These are phyloP conservation scores for Serinus canaria DNA, from an alignment of 2,113 vertebrate species.

Conservation along the genomic window DNA sequence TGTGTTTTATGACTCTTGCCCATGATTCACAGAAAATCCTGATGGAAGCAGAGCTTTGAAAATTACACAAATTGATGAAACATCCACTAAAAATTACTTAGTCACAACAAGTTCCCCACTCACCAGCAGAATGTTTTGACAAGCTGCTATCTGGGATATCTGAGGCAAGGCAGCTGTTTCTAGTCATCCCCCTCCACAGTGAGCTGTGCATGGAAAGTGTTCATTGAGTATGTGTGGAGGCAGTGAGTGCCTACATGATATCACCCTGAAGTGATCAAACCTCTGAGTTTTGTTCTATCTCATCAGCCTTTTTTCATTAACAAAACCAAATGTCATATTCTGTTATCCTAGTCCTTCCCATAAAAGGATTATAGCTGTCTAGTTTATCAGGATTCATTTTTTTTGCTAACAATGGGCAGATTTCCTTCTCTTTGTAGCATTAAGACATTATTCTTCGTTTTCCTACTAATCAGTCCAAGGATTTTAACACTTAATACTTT, in stretches of 20 bases:
- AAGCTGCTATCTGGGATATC: slow-evolving; percentile 19
- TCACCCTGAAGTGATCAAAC: slow-evolving; percentile 13
- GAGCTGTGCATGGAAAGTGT: not conserved
- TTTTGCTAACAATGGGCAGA: not conserved
- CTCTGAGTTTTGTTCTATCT: slow-evolving; percentile 21
- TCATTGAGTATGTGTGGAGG: not conserved
- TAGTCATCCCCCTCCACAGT: not conserved
- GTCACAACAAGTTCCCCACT: not conserved
- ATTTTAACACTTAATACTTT: slow-evolving; percentile 24
- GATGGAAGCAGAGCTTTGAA: slow-evolving; percentile 11
- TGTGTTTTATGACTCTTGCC: not conserved
- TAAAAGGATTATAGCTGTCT: slow-evolving; percentile 3
- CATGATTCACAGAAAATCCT: not conserved
- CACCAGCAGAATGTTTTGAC: slow-evolving; percentile 23
- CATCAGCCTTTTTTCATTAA: not conserved
- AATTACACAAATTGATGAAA: slow-evolving; percentile 19
- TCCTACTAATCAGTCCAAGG: not conserved
- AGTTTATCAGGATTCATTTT: slow-evolving; percentile 1
- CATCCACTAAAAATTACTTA: slow-evolving; percentile 9
- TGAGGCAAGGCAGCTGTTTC: slow-evolving; percentile 34
- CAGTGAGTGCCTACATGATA: not conserved
- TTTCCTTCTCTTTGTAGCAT: not conserved
- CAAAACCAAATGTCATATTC: slow-evolving; percentile 2
- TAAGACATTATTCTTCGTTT: slow-evolving; percentile 29
- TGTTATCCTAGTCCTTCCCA: not conserved